Conservation (phyloP, 2,888 invertebrate genomes). For the Acronicta leporina region DNA sequence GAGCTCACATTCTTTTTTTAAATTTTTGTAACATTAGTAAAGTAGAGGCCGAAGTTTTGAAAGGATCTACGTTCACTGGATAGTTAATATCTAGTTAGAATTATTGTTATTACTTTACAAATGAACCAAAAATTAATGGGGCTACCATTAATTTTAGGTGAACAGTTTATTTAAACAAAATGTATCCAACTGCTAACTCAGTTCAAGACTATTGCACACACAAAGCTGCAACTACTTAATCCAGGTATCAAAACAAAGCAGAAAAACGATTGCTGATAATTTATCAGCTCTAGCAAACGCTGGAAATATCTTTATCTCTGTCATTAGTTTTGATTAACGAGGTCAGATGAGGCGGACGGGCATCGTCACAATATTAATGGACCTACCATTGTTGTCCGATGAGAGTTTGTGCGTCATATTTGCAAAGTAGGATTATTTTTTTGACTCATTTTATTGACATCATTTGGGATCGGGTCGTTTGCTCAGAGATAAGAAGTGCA, state of each 20-base stretch:
- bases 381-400: constrained; percentile 57
- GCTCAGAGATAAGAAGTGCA: constrained; percentile 48
- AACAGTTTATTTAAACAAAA: too few relatives aligned
- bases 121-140: too few relatives aligned
- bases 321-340: constrained; percentile 74
- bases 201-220: too few relatives aligned
- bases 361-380: constrained; percentile 66
- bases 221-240: constrained; percentile 10
- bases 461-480: constrained; percentile 37
- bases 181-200: too few relatives aligned
- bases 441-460: constrained; percentile 29
- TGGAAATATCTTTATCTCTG: constrained; percentile 69
- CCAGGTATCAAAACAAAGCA: constrained; percentile 25
- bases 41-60: too few relatives aligned
- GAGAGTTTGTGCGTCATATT: constrained; percentile 52
- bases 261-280: constrained; percentile 57
- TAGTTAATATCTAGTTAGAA: too few relatives aligned
- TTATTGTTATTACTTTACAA: too few relatives aligned
- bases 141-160: too few relatives aligned
- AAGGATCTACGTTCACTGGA: too few relatives aligned
- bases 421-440: constrained; percentile 30
- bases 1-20: not conserved
- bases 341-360: constrained; percentile 49
- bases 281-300: constrained; percentile 55
- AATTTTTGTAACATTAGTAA: not conserved